These are phyloP conservation scores for Bombus picipes DNA, from an alignment of 1,140 invertebrate species.

Conservation along the genomic window DNA sequence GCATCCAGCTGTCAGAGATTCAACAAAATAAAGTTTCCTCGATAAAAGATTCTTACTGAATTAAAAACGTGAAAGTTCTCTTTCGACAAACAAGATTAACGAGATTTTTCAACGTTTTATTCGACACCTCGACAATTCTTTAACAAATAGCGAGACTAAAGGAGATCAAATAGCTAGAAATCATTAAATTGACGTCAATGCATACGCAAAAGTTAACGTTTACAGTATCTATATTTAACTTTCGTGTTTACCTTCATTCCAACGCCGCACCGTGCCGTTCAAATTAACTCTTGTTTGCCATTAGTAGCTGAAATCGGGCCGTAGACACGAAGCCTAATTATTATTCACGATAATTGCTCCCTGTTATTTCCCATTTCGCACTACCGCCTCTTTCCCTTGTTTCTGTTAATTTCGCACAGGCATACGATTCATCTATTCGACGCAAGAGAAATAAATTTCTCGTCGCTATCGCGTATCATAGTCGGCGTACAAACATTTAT, in stretches of 20 bases:
- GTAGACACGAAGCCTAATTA: constrained; percentile 44
- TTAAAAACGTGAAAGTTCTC: too few relatives aligned
- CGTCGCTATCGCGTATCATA: not conserved
- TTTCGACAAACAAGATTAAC: not conserved
- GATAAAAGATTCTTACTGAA: not conserved
- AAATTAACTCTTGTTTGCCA: constrained; percentile 32
- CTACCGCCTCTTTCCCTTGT: not conserved
- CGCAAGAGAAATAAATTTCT: not conserved
- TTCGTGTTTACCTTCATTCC: constrained; percentile 38
- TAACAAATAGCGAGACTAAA: not conserved
- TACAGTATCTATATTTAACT: constrained; percentile 47
- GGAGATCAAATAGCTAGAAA: not conserved
- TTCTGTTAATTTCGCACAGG: not conserved
- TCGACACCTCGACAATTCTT: not conserved
- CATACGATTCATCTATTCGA: not conserved
- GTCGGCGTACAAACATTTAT: constrained; percentile 35
- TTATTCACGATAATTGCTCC: constrained; percentile 33
- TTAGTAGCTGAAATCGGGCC: constrained; percentile 36
- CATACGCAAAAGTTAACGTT: constrained; percentile 24
- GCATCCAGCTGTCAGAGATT: not conserved
- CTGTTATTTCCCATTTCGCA: not conserved
- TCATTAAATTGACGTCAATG: constrained; percentile 32
- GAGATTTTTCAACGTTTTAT: not conserved
- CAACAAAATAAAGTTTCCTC: not conserved
- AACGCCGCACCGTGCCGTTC: constrained; percentile 13